Evolutionary conservation across 1,140 invertebrate species (phyloP), one percentile per base, ranked within the genome.

Genomic region (Geopemphigus sp.): DNA sequence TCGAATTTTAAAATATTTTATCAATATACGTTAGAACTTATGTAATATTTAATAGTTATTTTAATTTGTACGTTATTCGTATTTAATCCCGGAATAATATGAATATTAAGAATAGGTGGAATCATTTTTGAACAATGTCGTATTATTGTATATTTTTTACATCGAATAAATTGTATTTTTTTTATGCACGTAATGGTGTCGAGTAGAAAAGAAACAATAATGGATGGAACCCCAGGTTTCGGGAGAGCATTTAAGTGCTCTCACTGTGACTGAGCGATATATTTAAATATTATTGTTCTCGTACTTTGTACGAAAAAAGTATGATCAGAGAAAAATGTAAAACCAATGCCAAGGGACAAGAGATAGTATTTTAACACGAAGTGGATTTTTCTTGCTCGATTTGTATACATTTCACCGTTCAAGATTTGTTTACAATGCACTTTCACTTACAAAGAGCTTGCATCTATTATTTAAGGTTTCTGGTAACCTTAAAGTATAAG

Each of bases 281-380:
- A 70, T 70, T 70, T 53, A 26, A 53, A 26, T 70, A 53, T 53
- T 11, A 53, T 22, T 50, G 24, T 70, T 14, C n/a, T 47, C n/a
- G 10, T 32, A 45, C n/a, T n/a, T 6, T 24, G 26, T 53, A 70
- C 45, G 19, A 26, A 26, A 53, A 70, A 70, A 70, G 22, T 70
- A 70, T 53, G 66, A 70, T 70, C 47, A 70, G 66, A 70, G 22
- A 53, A 19, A 53, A 70, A 70, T 53, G n/a, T 26, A 47, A 70
- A 68, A 68, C n/a, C 17, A 19, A 47, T 22, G 64, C 47, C 64
- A 68, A 22, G 12, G 47, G 19, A 17, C 32, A 39, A 39, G 32
- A 39, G 10, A 47, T 15, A 22, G 12, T 39, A 68, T 68, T n/a
- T 68, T 45, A 68, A 70, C 45, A 70, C 26, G 50, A 11, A 70